phyloP scores from a whole-genome alignment of 2,888 invertebrate genomes.

The Agrochola macilenta region DNA sequence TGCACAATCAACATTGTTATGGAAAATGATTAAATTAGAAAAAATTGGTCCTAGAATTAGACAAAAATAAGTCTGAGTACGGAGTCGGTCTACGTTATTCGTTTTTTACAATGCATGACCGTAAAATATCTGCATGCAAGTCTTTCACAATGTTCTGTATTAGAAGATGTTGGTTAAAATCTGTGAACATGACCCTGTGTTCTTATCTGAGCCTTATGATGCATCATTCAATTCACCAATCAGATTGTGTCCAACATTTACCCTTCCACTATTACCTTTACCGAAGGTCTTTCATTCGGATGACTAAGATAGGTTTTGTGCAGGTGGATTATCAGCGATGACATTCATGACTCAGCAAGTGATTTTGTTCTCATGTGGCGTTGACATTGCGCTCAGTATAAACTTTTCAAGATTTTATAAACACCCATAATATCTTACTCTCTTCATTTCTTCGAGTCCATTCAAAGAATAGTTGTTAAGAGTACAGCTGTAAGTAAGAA shows the following conservation, averaged over 20 bases:
- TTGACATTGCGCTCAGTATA: constrained; percentile 9
- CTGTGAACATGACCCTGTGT: not conserved
- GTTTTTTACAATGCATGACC: not conserved
- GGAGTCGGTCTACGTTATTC: not conserved
- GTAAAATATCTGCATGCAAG: not conserved
- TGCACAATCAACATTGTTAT: constrained; percentile 43
- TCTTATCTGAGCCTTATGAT: not conserved
- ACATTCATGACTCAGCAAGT: constrained; percentile 13
- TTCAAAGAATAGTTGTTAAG: not conserved
- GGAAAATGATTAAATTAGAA: constrained; percentile 26
- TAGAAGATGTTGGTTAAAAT: not conserved
- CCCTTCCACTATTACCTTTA: not conserved
- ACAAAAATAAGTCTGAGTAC: constrained; percentile 1
- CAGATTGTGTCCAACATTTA: constrained; percentile 9
- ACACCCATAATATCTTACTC: not conserved
- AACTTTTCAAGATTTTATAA: not conserved
- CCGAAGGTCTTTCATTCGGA: constrained; percentile 9
- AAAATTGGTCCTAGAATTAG: not conserved
- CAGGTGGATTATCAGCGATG: constrained; percentile 10
- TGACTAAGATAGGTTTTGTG: constrained; percentile 4
- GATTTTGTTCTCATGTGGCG: constrained; percentile 16
- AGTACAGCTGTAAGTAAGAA: not conserved
- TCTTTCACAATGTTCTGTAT: not conserved
- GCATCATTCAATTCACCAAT: constrained; percentile 6
- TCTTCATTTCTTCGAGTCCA: not conserved